Evolutionary conservation across 1,140 invertebrate genomes (phyloP), one percentile per base, ranked within the genome.

Genomic region (Apis cerana): DNA sequence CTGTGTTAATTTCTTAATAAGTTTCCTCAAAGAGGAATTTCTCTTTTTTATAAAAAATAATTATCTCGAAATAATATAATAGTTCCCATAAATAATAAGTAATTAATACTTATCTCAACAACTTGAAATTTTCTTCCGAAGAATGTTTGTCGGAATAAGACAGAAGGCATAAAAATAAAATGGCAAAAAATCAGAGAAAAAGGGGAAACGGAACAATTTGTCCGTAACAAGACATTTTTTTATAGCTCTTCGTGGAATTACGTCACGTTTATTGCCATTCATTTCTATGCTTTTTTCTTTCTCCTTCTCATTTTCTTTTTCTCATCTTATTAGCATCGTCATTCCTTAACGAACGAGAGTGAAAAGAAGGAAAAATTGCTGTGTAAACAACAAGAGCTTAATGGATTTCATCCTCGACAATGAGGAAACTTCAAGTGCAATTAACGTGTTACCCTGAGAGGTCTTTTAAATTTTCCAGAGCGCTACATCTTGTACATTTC

Each of bases 381-480:
- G 19, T 54, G 61, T 48, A 83, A 87, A 80, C 84, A 83, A 87
- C 56, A 4, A 61, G 61, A 15, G 33, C 76, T 86, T 87, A 86
- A 87, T 86, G 81, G 76, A 87, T 72, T 80, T 65, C 72, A 77
- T 86, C 78, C 72, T 48, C 27, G n/a, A 13, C 56, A 75, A 67
- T 52, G 54, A 64, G 27, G 52, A 54, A 84, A 84, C 52, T 74
- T 79, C 48, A 13, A 64, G 75, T 50, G 58, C 72, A 74, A 86
- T 87, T 84, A 87, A 75, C 70, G 70, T 19, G 62, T 79, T 68
- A 75, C 52, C 58, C 48, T 19, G 54, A 75, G 21, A 74, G 61
- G 65, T 86, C 27, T 75, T 64, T 67, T 13, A 33, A 76, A 62
- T 74, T 80, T 74, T 27, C 8, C 5, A 1, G 12, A 52, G 11